A percentile compares a stretch with the other conserved stretches of the same genome.
phyloP scores from a whole-genome alignment of 2,888 invertebrate genomes.

The Idaea biselata region DNA sequence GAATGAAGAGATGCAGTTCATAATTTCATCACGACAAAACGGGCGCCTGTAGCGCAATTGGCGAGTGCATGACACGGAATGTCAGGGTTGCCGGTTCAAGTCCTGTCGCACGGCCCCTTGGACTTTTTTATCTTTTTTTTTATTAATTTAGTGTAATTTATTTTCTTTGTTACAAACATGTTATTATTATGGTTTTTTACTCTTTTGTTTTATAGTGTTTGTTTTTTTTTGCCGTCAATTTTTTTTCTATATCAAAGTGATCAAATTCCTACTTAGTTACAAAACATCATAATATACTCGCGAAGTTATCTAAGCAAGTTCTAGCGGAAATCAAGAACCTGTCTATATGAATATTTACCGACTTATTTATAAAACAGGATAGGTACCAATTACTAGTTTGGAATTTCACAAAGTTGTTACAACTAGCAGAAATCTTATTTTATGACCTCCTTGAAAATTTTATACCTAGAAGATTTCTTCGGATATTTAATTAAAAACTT shows the following conservation, averaged over 20 bases:
- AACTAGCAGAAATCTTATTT: neutral
- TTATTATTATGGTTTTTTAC: too few relatives aligned
- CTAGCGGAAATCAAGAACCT: constrained; percentile 14
- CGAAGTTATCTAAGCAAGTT: neutral
- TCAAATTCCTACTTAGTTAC: neutral
- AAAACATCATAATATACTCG: neutral
- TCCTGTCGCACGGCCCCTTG: too few relatives aligned
- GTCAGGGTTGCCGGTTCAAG: too few relatives aligned
- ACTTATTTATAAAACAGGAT: constrained; percentile 1
- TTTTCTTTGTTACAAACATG: too few relatives aligned
- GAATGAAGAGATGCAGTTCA: too few relatives aligned
- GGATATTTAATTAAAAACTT: neutral
- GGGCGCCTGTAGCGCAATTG: too few relatives aligned
- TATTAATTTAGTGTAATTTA: too few relatives aligned
- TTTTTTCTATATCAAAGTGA: neutral
- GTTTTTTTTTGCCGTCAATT: too few relatives aligned
- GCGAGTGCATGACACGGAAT: too few relatives aligned
- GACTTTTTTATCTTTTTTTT: too few relatives aligned
- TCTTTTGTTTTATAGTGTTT: too few relatives aligned
- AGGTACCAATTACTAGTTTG: neutral
- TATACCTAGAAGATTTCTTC: neutral
- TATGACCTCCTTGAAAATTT: neutral
- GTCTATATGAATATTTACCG: constrained; percentile 8
- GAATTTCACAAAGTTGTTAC: neutral
- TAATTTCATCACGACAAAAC: too few relatives aligned